Conservation (phyloP, 2,113 vertebrate species). For the Hippocampus abdominalis region DNA sequence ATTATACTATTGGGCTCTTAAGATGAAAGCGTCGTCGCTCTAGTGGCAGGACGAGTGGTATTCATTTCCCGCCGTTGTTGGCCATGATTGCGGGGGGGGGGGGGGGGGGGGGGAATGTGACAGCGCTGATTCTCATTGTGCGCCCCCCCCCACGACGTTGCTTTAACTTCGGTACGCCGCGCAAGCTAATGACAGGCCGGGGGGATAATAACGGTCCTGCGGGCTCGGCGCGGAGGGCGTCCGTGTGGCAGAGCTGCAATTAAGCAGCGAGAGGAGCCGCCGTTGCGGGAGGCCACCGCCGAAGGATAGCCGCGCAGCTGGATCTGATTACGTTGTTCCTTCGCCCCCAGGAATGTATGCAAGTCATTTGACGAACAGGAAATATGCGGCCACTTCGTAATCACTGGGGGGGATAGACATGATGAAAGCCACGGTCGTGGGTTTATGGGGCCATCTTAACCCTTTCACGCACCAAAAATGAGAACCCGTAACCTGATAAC, state of each 20-base stretch:
- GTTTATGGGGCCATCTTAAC: background rate
- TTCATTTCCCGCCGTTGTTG: slow-evolving; percentile 23
- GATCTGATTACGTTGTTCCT: slow-evolving; percentile 18
- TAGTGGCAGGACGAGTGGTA: slow-evolving; percentile 3
- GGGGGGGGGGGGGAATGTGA: slow-evolving; percentile 55
- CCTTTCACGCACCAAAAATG: too few species aligned
- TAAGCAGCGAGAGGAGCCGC: slow-evolving; percentile 16
- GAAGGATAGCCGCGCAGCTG: slow-evolving; percentile 41
- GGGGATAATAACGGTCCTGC: slow-evolving; percentile 63
- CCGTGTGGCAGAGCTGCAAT: slow-evolving; percentile 58
- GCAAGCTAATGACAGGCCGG: slow-evolving; percentile 65
- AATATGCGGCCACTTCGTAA: slow-evolving; percentile 1
- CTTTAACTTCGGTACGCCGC: slow-evolving; percentile 42
- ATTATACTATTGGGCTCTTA: background rate
- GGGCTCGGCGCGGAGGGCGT: slow-evolving; percentile 38
- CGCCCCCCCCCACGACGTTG: slow-evolving; percentile 24
- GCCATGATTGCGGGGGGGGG: slow-evolving; percentile 39
- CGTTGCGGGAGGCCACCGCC: slow-evolving; percentile 13
- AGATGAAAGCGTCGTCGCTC: background rate
- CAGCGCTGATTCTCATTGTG: slow-evolving; percentile 53
- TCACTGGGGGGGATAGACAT: background rate
- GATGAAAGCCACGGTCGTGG: background rate
- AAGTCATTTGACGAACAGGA: background rate
- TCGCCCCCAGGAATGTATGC: background rate
- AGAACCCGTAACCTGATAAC: too few species aligned